Evolutionary conservation across 2,888 invertebrate species (phyloP), one percentile per base, ranked within the genome.

Genomic region (Disparrhopalites patrizii): DNA sequence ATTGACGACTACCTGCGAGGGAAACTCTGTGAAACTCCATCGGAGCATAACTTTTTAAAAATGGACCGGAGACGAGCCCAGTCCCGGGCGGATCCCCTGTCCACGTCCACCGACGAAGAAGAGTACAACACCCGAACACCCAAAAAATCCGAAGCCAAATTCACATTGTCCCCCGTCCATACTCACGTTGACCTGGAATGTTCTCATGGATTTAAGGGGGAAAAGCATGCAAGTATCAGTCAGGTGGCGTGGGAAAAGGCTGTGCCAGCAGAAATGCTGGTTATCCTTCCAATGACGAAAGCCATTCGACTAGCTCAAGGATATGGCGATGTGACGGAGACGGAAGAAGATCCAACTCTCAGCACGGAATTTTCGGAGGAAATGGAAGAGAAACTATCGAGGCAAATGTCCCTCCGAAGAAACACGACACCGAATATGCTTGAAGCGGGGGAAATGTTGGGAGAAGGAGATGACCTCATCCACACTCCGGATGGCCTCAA

Each of bases 21-120:
- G 8, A n/a, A 8, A 30, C 40, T 28, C 8, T 55, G 55, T n/a
- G 27, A 40, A 23, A 28, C 60, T 2, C 1, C 5, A 7, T 30
- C 43, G 7, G 25, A 23, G 1, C 2, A 25, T 1, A 47, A 30
- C 5, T 47, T 47, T 31, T 13, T 60, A 4, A 31, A 60, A 18
- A 60, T 43, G 43, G 60, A 60, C 30, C 1, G n/a, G 23, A n/a
- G 40, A n/a, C 60, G 60, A 15, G 4, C n/a, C 3, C 60, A 47
- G 18, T 60, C 60, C 8, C 27, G 25, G 2, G 30, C 40, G 8
- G 28, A 36, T 40, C 40, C 57, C 1, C 40, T 25, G 27, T 15
- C 40, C 40, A 4, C 13, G 15, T 18, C 38, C 23, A 20, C 43
- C 10, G 36, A 36, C 23, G 38, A 43, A 7, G 20, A 20, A 23